Conservation (phyloP, 2,113 vertebrate species). For the Sprattus sprattus region DNA sequence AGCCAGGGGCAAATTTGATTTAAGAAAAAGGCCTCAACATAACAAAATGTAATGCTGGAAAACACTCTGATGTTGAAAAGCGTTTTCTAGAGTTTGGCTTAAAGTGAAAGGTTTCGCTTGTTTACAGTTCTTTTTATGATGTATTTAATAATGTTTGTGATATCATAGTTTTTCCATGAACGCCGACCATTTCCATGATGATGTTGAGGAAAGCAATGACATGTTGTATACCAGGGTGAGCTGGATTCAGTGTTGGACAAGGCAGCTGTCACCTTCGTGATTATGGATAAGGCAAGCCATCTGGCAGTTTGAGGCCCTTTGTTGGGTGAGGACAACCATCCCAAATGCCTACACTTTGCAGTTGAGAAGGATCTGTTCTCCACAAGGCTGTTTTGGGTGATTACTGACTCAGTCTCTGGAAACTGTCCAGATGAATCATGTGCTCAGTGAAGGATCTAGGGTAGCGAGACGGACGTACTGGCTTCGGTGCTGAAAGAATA, state of each 20-base stretch:
- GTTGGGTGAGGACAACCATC: slow-evolving; percentile 7
- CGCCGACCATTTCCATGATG: background rate
- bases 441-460: slow-evolving; percentile 43
- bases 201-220: background rate
- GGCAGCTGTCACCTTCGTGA: slow-evolving; percentile 70
- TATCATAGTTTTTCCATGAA: background rate
- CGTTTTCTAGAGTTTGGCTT: background rate
- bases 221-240: background rate
- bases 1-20: background rate
- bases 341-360: background rate
- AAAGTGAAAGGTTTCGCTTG: background rate
- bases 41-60: background rate
- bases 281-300: slow-evolving; percentile 70
- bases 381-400: slow-evolving; percentile 45
- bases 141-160: background rate
- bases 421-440: slow-evolving; percentile 57
- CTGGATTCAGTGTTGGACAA: slow-evolving; percentile 19
- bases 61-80: background rate
- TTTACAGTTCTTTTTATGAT: background rate
- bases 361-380: background rate
- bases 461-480: slow-evolving; percentile 54
- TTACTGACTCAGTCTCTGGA: slow-evolving; percentile 50
- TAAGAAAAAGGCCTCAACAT: background rate
- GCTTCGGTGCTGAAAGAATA: slow-evolving; percentile 52
- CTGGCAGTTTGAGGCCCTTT: slow-evolving; percentile 65